Conservation (phyloP, 2,113 vertebrate genomes). For the Strix uralensis region DNA sequence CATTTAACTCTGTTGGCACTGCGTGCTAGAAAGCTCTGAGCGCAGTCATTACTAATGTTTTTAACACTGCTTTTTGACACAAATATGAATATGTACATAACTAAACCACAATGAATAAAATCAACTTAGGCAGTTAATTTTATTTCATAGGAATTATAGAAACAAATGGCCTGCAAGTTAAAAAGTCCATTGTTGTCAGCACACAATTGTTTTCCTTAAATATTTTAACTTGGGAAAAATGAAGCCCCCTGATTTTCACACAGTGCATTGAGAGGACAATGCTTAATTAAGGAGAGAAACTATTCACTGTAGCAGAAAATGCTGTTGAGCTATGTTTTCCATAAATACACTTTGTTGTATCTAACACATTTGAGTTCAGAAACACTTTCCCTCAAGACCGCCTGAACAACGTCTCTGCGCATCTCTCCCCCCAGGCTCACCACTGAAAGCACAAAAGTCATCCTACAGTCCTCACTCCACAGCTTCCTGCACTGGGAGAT, state of each 20-base stretch:
- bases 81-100: constrained; percentile 13
- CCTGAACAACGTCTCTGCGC: neutral
- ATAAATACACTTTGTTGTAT: neutral
- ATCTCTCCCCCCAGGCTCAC: neutral
- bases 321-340: neutral
- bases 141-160: constrained; percentile 6
- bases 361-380: neutral
- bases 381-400: neutral
- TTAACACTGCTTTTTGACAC: constrained; percentile 18
- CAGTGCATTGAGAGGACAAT: constrained; percentile 5
- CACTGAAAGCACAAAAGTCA: neutral
- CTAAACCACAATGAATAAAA: constrained; percentile 42
- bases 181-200: constrained; percentile 25
- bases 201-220: constrained; percentile 32
- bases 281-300: neutral
- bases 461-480: neutral
- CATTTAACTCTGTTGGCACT: neutral
- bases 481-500: neutral
- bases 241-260: neutral
- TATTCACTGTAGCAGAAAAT: neutral
- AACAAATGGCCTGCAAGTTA: neutral
- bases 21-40: neutral
- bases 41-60: neutral
- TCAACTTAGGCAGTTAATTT: neutral
- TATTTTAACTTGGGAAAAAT: constrained; percentile 23